These are phyloP conservation scores for Avahi laniger DNA, from an alignment of 2,797 vertebrate genomes.

Conservation along the genomic window DNA sequence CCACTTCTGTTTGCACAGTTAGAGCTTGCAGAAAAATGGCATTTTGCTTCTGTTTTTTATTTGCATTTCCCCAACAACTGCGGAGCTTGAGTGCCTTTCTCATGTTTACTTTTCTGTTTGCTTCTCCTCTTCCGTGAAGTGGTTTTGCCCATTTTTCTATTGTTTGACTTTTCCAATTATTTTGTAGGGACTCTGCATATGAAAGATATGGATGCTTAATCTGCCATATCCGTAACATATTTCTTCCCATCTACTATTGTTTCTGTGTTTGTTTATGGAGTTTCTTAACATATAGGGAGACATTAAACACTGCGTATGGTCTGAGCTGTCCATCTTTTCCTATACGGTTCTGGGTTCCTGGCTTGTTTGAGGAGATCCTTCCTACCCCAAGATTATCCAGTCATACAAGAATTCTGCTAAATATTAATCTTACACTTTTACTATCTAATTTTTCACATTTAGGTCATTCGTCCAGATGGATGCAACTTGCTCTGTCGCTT, in stretches of 20 bases:
- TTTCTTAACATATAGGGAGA: background rate
- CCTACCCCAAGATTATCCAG: background rate
- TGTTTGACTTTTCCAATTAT: background rate
- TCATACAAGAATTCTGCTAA: background rate
- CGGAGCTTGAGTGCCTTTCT: background rate
- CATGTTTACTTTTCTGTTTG: background rate
- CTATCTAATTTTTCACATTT: background rate
- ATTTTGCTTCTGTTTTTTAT: conserved; percentile 24
- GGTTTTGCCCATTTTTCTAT: conserved; percentile 14
- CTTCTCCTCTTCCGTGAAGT: background rate
- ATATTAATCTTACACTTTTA: background rate
- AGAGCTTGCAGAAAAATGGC: background rate
- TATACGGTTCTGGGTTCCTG: background rate
- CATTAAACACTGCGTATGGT: background rate
- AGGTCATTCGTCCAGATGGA: background rate
- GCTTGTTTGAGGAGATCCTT: background rate
- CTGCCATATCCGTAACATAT: background rate
- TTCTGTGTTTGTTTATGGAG: background rate
- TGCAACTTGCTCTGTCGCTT: background rate
- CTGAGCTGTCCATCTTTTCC: background rate
- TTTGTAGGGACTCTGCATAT: background rate
- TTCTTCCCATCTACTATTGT: background rate
- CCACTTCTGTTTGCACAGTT: background rate
- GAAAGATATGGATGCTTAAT: background rate
- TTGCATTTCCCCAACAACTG: background rate